Evolutionary conservation across 1,140 invertebrate species (phyloP).

Genomic region (Sycobia sp.): DNA sequence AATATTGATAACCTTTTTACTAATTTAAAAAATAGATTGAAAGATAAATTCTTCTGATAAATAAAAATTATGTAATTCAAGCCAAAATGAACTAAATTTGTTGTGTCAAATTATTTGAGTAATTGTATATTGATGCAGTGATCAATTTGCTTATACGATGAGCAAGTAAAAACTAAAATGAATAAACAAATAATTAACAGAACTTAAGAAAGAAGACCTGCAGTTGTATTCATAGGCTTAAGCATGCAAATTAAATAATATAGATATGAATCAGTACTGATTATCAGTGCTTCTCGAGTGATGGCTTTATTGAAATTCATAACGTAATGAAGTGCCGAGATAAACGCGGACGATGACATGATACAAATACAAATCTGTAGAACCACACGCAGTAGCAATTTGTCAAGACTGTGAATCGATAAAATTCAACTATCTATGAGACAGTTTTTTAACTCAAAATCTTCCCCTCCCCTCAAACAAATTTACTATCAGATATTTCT

Average conservation of each 20-base stretch:
- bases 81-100: slow-evolving; percentile 48
- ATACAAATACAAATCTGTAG: slow-evolving; percentile 44
- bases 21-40: slow-evolving; percentile 49
- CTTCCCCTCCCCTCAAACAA: slow-evolving; percentile 15
- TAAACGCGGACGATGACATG: slow-evolving; percentile 17
- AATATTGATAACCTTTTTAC: slow-evolving; percentile 55
- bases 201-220: slow-evolving; percentile 38
- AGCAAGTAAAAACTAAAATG: slow-evolving; percentile 22
- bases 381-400: slow-evolving; percentile 50
- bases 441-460: slow-evolving; percentile 30
- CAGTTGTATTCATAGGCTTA: slow-evolving; percentile 52
- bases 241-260: slow-evolving; percentile 53
- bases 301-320: slow-evolving; percentile 43
- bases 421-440: slow-evolving; percentile 30
- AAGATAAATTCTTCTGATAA: slow-evolving; percentile 51
- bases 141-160: slow-evolving; percentile 32
- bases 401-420: slow-evolving; percentile 53
- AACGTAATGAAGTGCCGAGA: slow-evolving; percentile 23
- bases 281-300: slow-evolving; percentile 50
- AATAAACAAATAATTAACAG: slow-evolving; percentile 44
- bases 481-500: slow-evolving; percentile 26
- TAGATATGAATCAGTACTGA: slow-evolving; percentile 52
- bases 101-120: slow-evolving; percentile 54
- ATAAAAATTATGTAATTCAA: slow-evolving; percentile 53
- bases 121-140: slow-evolving; percentile 42